Percentiles rank a stretch among this genome's conserved stretches.
These are phyloP conservation scores for Lucifuga dentata DNA, from an alignment of 2,113 vertebrate species.

Conservation along the genomic window DNA sequence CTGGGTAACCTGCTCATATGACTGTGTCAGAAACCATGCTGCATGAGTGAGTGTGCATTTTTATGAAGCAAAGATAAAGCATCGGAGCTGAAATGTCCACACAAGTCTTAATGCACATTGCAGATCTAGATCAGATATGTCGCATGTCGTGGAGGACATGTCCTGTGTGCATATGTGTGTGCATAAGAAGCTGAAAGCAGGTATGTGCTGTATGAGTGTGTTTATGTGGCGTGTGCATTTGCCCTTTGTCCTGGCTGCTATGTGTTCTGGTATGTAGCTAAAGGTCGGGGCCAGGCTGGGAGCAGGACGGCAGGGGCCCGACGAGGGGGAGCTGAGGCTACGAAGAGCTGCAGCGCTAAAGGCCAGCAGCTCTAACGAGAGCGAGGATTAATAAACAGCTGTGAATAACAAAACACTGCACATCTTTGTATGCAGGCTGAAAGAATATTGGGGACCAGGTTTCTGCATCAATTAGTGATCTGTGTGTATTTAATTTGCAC, in stretches of 20 bases:
- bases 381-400: conserved; percentile 29
- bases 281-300: conserved; percentile 79
- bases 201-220: conserved; percentile 29
- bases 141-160: conserved; percentile 7
- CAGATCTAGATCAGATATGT: conserved; percentile 6
- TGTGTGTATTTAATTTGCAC: conserved; percentile 15
- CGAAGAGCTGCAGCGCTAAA: conserved; percentile 57
- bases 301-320: conserved; percentile 72
- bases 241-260: conserved; percentile 83
- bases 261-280: conserved; percentile 83
- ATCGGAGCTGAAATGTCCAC: background rate
- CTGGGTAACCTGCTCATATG: conserved; percentile 45
- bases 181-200: conserved; percentile 9
- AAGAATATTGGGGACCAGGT: conserved; percentile 14
- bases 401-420: conserved; percentile 40
- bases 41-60: conserved; percentile 9
- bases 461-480: conserved; percentile 23
- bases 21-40: conserved; percentile 45
- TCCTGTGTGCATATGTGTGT: conserved; percentile 14
- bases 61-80: no score
- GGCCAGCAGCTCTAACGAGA: conserved; percentile 55
- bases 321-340: conserved; percentile 65
- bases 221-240: conserved; percentile 65
- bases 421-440: conserved; percentile 29
- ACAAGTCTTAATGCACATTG: conserved; percentile 4